Base-by-base conservation (phyloP, 2,113 vertebrate species). In the Gadus macrocephalus region DNA sequence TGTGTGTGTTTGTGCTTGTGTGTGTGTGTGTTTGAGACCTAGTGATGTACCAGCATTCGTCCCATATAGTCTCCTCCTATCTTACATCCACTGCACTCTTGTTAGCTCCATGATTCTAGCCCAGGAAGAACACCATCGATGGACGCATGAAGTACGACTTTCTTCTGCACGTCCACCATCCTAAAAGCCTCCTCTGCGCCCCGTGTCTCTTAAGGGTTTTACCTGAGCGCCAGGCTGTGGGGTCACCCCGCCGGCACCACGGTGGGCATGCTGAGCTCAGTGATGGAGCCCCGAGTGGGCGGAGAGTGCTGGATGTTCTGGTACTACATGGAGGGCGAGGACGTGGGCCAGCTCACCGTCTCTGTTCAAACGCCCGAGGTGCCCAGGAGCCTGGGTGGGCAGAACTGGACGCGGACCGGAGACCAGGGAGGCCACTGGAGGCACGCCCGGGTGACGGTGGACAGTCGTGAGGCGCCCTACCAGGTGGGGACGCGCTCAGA, bases 301-400 rank as follows among this genome's bases (percentile, higher is more conserved):
- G 89, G 89, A 6, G 90, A 90, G 64, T 93, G 92, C 67, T 82
- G 91, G 16, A 87, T 88, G 70, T 93, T 93, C 78, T 93, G 89
- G 89, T 93, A 90, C 78, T 83, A 91, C 79, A 92, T 93, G 90
- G 85, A 85, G 62, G 92, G 91, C 31, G 61, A 22, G 38, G 81
- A 27, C 19, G 76, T 84, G 4, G 91, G 89, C 5, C 76, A 84
- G 49, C 85, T 93, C 42, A 87, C 31, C 64, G 68, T 92, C 73
- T 84, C 86, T 62, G 72, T 90, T 28, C 82, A 89, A 58, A 76
- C 74, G 8, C 0, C 25, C 2, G 55, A 68, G 3, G 66, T 22
- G 53, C 12, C 67, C 7, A 58, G 20, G 14, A 25, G 31, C 22
- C 15, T 61, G 8, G 22, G n/a, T 22, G 0, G 20, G 1, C 2